Evolutionary conservation across 2,797 vertebrate genomes (phyloP).

Genomic region (Threskiornis aethiopicus): DNA sequence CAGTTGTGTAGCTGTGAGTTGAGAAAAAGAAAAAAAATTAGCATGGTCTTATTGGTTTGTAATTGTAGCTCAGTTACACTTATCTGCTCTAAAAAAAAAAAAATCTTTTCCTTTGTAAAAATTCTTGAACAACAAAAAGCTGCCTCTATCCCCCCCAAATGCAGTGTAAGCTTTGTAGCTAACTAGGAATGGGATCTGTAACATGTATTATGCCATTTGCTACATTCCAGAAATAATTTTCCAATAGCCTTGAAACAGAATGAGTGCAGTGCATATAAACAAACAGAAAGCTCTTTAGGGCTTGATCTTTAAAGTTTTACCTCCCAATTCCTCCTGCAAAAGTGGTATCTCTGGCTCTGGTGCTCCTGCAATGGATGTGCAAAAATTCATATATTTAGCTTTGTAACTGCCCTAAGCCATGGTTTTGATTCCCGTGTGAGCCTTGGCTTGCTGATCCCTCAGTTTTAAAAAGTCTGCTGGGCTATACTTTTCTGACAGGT

Average conservation of each 20-base stretch:
- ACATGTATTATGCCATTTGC: background rate
- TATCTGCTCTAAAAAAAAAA: background rate
- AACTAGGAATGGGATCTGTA: background rate
- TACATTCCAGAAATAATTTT: constrained; percentile 46
- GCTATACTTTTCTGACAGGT: background rate
- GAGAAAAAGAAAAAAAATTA: background rate
- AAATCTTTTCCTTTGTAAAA: background rate
- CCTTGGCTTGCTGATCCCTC: background rate
- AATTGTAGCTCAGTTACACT: background rate
- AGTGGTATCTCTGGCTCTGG: background rate
- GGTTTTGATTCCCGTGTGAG: background rate
- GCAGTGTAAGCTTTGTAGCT: background rate
- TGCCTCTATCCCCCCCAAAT: background rate
- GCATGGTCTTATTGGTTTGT: background rate
- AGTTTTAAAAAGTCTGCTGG: background rate
- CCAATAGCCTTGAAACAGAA: background rate
- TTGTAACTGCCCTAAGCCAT: background rate
- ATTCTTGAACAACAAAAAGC: background rate
- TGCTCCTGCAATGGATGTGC: background rate
- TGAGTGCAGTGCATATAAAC: background rate
- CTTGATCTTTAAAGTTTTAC: background rate
- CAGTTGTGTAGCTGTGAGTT: background rate
- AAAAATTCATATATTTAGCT: background rate
- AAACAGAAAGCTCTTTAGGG: background rate
- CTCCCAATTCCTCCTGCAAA: background rate